Evolutionary conservation across 2,888 invertebrate species (phyloP).

Genomic region (Drosophila buzzatii): DNA sequence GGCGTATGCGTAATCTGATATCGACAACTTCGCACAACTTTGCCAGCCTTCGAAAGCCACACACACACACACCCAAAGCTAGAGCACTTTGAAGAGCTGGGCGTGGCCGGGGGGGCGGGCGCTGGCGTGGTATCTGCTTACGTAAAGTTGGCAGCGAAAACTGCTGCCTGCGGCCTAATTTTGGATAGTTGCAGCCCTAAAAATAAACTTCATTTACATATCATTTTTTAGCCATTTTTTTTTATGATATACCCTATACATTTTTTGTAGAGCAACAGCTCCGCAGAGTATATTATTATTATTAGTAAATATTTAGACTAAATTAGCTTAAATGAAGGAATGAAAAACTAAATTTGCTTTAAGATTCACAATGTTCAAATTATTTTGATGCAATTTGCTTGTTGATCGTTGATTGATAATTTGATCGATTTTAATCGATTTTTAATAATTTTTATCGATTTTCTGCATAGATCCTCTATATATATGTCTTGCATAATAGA

Average conservation of each 20-base stretch:
- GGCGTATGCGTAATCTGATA: conserved; percentile 77
- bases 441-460: neutral
- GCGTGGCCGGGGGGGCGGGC: conserved; percentile 2
- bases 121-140: conserved; percentile 21
- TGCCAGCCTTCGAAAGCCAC: conserved; percentile 28
- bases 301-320: neutral
- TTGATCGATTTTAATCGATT: neutral
- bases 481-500: neutral
- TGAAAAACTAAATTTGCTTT: too few relatives aligned
- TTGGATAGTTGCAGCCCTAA: conserved; percentile 21
- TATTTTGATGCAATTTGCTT: too few relatives aligned
- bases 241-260: neutral
- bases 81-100: conserved; percentile 2
- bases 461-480: neutral
- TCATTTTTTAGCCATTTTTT: conserved; percentile 2
- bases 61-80: conserved; percentile 6
- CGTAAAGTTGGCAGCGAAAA: conserved; percentile 17
- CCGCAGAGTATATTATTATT: neutral
- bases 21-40: conserved; percentile 43
- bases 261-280: too few relatives aligned
- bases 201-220: conserved; percentile 45
- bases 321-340: neutral
- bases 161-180: conserved; percentile 39
- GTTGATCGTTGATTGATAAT: too few relatives aligned
- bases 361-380: neutral